A percentile compares a stretch with the other conserved stretches of the same genome.
phyloP scores from a whole-genome alignment of 2,113 vertebrate genomes.

The Heptranchias perlo region DNA sequence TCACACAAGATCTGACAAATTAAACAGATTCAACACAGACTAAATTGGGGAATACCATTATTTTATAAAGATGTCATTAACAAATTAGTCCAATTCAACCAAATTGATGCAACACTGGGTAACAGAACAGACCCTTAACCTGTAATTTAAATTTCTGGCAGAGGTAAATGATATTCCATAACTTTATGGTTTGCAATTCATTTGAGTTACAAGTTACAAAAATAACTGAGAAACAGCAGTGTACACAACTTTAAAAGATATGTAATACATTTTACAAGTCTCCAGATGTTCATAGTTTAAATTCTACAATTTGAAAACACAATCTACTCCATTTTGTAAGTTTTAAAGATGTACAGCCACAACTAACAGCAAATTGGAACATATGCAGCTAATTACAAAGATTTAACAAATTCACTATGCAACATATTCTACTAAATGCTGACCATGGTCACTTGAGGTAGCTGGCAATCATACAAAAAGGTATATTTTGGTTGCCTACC shows the following conservation, averaged over 20 bases:
- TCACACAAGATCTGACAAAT: background rate
- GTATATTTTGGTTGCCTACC: background rate
- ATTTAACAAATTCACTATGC: background rate
- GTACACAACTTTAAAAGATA: background rate
- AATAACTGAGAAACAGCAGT: background rate
- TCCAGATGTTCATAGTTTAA: background rate
- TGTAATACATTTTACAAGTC: background rate
- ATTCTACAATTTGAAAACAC: background rate
- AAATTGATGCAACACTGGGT: background rate
- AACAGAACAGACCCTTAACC: background rate
- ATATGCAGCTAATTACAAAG: background rate
- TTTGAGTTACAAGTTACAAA: background rate
- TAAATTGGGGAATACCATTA: background rate
- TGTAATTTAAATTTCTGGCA: background rate
- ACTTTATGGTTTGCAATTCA: background rate
- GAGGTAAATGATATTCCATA: background rate
- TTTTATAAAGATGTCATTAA: background rate
- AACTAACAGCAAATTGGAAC: background rate
- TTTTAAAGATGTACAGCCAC: background rate
- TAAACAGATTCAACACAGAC: background rate
- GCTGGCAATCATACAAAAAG: background rate
- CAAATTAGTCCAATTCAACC: background rate
- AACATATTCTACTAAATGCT: too few relatives aligned
- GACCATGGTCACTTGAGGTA: background rate
- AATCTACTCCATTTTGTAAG: background rate